Base-by-base conservation (phyloP, 2,888 invertebrate genomes). In the Euphydryas editha region DNA sequence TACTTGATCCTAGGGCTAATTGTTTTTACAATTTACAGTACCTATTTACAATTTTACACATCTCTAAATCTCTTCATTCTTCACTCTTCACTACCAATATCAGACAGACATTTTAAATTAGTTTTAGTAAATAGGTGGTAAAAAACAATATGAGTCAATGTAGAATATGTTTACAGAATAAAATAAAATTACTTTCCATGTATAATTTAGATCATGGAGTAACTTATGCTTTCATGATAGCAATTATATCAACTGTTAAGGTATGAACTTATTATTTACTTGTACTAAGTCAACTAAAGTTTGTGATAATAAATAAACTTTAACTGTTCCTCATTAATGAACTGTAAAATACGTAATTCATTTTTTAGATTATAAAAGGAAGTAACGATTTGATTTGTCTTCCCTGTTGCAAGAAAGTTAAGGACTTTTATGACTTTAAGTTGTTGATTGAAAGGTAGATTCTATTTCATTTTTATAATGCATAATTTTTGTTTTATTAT, bases 331-430 rank as follows among this genome's bases (percentile, higher is more conserved):
- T n/a, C n/a, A n/a, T n/a, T n/a, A n/a, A n/a, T n/a, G n/a, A n/a
- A n/a, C n/a, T n/a, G n/a, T n/a, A n/a, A n/a, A n/a, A n/a, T n/a
- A n/a, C n/a, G n/a, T n/a, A n/a, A n/a, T 54, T 37, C 47, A 0
- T 30, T 59, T 75, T 73, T 20, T 74, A 87, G 85, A 75, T 85
- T 55, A 57, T 57, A 13, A 72, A 72, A 62, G 62, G 73, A 20
- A 74, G 68, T 59, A 72, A 75, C 39, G 73, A 81, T 67, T 74
- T 78, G 72, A 78, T 87, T 70, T 88, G 88, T 76, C 75, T 81
- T 11, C 71, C 64, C 66, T 94, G 94, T 74, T 81, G 88, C 62
- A 76, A 78, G 72, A 86, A 80, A 76, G 80, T 85, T 1, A 74
- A 44, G 69, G 84, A 82, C 18, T 76, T 77, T n/a, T 84, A 82